Evolutionary conservation across 2,797 vertebrate species (phyloP).

Genomic region (Lagorchestes hirsutus): DNA sequence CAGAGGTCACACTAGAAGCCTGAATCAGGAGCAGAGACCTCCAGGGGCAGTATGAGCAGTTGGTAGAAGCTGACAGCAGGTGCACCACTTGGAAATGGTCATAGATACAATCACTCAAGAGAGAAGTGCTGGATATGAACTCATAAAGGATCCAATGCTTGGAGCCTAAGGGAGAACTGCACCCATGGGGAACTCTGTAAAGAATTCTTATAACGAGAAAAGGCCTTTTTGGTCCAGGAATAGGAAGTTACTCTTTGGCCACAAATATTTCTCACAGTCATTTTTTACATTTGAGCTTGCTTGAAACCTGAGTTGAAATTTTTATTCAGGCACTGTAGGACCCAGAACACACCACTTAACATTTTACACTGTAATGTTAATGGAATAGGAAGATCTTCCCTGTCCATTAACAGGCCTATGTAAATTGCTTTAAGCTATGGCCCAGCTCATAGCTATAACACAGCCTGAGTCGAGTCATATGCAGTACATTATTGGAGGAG

Average conservation of each 20-base stretch:
- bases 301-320: background rate
- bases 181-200: background rate
- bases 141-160: background rate
- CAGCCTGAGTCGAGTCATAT: no score
- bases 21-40: no score
- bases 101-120: background rate
- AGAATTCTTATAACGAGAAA: background rate
- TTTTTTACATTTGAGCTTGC: background rate
- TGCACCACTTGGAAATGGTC: background rate
- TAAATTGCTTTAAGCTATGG: no score
- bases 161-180: background rate
- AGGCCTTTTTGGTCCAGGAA: background rate
- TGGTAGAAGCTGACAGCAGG: background rate
- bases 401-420: no score
- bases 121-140: background rate
- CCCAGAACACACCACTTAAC: background rate
- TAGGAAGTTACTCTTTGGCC: background rate
- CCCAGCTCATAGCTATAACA: no score
- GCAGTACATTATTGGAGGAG: no score
- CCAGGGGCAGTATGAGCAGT: no score
- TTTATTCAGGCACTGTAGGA: background rate
- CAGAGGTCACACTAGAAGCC: no score
- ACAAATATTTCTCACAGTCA: background rate
- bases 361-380: background rate
- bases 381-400: no score